phyloP scores from a whole-genome alignment of 2,888 invertebrate genomes.

The Parnassius apollo region DNA sequence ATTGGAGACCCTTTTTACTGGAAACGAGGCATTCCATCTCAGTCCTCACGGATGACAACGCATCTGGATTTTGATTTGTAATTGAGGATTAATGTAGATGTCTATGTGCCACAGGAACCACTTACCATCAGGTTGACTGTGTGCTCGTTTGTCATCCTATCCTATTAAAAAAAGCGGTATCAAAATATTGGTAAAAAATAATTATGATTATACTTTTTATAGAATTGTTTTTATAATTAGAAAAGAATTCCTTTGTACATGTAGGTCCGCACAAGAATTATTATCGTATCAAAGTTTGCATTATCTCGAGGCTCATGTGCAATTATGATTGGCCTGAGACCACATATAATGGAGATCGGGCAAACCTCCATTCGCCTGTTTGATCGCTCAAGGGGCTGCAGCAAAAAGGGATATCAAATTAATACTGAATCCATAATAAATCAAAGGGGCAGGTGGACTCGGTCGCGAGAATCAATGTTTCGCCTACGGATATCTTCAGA shows the following conservation, averaged over 20 bases:
- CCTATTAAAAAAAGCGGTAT: no score
- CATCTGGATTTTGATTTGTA: no score
- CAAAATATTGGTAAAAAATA: no score
- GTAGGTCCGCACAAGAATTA: constrained; percentile 39
- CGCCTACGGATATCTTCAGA: constrained; percentile 75
- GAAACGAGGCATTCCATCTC: no score
- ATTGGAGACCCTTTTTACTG: no score
- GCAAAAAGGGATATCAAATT: constrained; percentile 81
- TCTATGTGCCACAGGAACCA: no score
- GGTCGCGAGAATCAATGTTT: constrained; percentile 67
- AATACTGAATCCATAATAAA: constrained; percentile 81
- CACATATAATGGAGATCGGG: constrained; percentile 73
- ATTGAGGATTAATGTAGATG: no score
- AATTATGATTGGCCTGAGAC: constrained; percentile 76
- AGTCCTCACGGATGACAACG: no score
- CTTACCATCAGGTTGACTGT: no score
- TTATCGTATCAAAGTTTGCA: constrained; percentile 62
- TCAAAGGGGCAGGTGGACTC: constrained; percentile 78
- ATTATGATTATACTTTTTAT: no score
- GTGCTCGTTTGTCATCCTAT: no score
- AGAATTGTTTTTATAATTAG: constrained; percentile 23
- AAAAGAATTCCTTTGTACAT: constrained; percentile 35
- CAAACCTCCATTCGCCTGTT: constrained; percentile 62
- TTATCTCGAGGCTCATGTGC: constrained; percentile 72
- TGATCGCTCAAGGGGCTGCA: constrained; percentile 75